Evolutionary conservation across 2,888 invertebrate species (phyloP), one percentile per base, ranked within the genome.

Genomic region (Xestobium rufovillosum): DNA sequence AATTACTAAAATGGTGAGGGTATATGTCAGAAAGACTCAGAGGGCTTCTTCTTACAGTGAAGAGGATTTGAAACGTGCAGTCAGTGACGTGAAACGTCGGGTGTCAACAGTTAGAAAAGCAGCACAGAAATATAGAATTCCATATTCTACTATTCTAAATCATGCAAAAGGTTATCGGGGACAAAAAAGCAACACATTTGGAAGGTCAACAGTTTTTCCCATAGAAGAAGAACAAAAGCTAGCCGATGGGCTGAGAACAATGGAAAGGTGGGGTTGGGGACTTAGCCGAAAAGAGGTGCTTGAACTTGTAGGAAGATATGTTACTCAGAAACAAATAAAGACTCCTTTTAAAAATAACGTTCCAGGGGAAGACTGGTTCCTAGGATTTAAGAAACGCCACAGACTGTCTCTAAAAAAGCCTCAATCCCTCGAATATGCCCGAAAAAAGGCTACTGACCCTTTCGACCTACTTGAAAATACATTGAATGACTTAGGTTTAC

Each of bases 321-420:
- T 55, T 3, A 26, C 26, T 8, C 32, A 37, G 29, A 57, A 56
- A 36, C 34, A 43, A 4, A 38, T 57, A 3, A 33, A 40, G 42
- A 56, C 47, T 12, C 50, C 50, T 1, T 59, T 60, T 36, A 56
- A 49, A 44, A 43, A 56, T 45, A 48, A 49, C 2, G 40, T 42
- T 2, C 56, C 56, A 10, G 55, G 57, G 1, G 38, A 51, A 23
- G 54, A 57, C 31, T 57, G 55, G 52, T 55, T 53, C 33, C 13
- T 45, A 1, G 33, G 25, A 3, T 58, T 57, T 40, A 50, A 47
- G 32, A 51, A 52, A 28, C 37, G 55, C 9, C 47, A 58, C 31
- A 39, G 44, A 25, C 32, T 59, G 6, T 53, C 55, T 4, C 31
- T 57, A 16, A 60, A 59, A 50, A 51, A 50, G 38, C 54, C 56